Conservation (phyloP, 2,113 vertebrate genomes). For the Pangasianodon hypophthalmus region DNA sequence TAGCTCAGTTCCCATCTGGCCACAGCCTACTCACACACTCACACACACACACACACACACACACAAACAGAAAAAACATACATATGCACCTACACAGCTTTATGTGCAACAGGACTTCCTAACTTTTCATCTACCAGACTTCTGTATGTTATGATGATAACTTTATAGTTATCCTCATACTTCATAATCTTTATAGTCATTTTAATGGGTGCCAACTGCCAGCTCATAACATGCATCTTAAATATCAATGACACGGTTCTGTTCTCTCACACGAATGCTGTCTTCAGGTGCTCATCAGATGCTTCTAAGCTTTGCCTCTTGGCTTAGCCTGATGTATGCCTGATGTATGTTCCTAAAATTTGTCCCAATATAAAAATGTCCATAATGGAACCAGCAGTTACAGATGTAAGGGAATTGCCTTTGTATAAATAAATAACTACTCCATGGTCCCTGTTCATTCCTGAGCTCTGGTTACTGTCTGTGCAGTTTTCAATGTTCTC, state of each 20-base stretch:
- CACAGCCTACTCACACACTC: constrained; percentile 58
- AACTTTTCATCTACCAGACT: not conserved
- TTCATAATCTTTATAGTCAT: not conserved
- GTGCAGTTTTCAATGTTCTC: not conserved
- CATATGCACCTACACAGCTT: not conserved
- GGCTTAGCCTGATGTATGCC: not conserved
- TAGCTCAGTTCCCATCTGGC: constrained; percentile 47
- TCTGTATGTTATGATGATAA: not conserved
- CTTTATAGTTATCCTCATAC: not conserved
- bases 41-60: constrained; percentile 18
- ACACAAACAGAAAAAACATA: constrained; percentile 31
- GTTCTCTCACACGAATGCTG: not conserved
- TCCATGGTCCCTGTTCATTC: not conserved
- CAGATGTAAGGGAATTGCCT: not conserved
- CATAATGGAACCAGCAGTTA: not conserved
- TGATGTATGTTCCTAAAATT: not conserved
- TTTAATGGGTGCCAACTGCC: not conserved
- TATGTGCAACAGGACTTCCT: not conserved
- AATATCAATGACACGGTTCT: not conserved
- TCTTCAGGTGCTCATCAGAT: not conserved
- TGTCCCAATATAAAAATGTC: not conserved
- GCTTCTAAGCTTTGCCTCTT: not conserved
- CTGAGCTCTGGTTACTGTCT: not conserved
- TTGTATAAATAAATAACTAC: constrained; percentile 1
- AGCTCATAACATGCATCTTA: not conserved